A percentile compares a stretch with the other conserved stretches of the same genome.
phyloP scores from a whole-genome alignment of 2,888 invertebrate genomes.

The Latrodectus elegans region DNA sequence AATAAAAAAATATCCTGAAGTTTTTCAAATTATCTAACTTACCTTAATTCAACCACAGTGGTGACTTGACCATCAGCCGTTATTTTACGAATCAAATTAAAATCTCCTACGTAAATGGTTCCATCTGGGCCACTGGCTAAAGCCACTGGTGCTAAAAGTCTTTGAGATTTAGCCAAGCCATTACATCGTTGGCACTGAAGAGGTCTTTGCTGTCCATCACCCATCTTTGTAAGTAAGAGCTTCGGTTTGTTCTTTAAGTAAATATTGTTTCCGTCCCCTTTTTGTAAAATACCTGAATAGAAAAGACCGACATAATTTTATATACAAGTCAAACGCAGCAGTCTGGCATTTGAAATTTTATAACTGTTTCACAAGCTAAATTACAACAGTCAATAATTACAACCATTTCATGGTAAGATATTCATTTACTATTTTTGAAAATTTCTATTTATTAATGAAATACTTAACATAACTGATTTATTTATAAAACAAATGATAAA shows the following conservation, averaged over 20 bases:
- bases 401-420: too few relatives aligned
- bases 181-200: conserved; percentile 83
- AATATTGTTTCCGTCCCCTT: conserved; percentile 95
- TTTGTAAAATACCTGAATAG: conserved; percentile 88
- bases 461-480: too few relatives aligned
- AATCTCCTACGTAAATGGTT: conserved; percentile 96
- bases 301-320: background rate
- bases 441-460: too few relatives aligned
- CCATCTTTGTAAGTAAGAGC: conserved; percentile 88
- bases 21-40: background rate
- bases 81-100: conserved; percentile 92
- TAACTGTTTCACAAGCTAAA: too few relatives aligned
- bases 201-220: conserved; percentile 89
- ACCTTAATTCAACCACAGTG: conserved; percentile 91
- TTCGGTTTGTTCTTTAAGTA: conserved; percentile 89
- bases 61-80: conserved; percentile 92
- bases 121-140: conserved; percentile 96
- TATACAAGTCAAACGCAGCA: too few relatives aligned
- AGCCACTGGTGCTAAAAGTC: conserved; percentile 92
- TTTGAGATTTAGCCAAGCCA: conserved; percentile 85
- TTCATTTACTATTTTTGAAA: too few relatives aligned
- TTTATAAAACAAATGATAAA: too few relatives aligned
- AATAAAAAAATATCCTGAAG: background rate
- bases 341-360: too few relatives aligned
- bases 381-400: too few relatives aligned